Conservation (phyloP, 2,797 vertebrate genomes). For the Cichlasoma orientale region DNA sequence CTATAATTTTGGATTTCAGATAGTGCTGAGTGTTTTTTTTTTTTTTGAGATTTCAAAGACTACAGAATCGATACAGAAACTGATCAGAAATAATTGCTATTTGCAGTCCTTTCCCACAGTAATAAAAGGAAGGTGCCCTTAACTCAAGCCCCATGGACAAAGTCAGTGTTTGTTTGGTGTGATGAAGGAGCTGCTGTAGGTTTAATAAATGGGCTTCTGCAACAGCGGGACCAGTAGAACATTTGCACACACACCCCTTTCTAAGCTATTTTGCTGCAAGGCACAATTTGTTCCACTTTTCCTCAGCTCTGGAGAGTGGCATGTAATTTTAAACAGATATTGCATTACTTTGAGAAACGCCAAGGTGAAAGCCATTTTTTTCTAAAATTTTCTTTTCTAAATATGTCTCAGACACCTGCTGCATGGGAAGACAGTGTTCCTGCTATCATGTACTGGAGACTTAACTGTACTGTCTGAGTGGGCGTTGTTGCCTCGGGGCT, state of each 20-base stretch:
- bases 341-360: slow-evolving; percentile 48
- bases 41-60: neutral
- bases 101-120: neutral
- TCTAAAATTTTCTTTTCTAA: slow-evolving; percentile 43
- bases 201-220: slow-evolving; percentile 73
- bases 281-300: slow-evolving; percentile 77
- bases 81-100: neutral
- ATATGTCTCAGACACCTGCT: slow-evolving; percentile 47
- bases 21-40: neutral
- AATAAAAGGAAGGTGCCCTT: slow-evolving; percentile 8
- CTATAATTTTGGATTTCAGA: neutral
- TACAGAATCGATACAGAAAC: neutral
- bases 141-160: slow-evolving; percentile 12
- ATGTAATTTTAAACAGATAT: slow-evolving; percentile 67
- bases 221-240: slow-evolving; percentile 56
- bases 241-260: slow-evolving; percentile 63
- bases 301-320: slow-evolving; percentile 67
- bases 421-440: slow-evolving; percentile 41
- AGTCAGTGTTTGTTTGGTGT: slow-evolving; percentile 47
- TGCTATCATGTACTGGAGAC: slow-evolving; percentile 49
- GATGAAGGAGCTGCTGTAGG: slow-evolving; percentile 65
- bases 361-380: slow-evolving; percentile 46
- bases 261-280: slow-evolving; percentile 76
- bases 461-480: slow-evolving; percentile 49
- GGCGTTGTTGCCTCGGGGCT: slow-evolving; percentile 40